Base-by-base conservation (phyloP, 2,113 vertebrate genomes). In the Gambusia affinis region DNA sequence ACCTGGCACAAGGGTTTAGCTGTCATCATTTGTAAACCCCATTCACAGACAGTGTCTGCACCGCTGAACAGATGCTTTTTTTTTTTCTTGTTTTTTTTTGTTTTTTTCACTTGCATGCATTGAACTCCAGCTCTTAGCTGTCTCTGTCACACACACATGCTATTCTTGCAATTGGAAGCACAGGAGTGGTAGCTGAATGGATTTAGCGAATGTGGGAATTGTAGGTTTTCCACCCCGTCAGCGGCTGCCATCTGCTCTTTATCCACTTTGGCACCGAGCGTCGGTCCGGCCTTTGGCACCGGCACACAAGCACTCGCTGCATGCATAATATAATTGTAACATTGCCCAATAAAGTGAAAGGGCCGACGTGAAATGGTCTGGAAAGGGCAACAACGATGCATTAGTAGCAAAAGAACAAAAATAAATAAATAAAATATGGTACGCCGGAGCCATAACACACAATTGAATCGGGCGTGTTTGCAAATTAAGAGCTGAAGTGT, bases 171-270 rank as follows among this genome's bases (percentile, higher is more conserved):
- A 85, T 70, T 79, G 76, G 73, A 80, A 72, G 81, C 76, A 78
- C 80, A 71, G 72, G 76, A 86, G 75, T 81, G 90, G 84, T 64
- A 72, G 74, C 73, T 88, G 87, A 91, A 90, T 86, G 70, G 82
- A 86, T 73, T 63, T 57, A 78, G 81, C 80, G 83, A 89, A 88
- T 88, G 87, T 89, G 87, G 88, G 89, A 91, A 87, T 76, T 67
- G 74, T 79, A 87, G 80, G 87, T 89, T 85, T 88, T 89, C 74
- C 85, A 78, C 84, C 76, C 73, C 69, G 87, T 89, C 88, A 85
- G 89, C 35, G 88, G 85, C 78, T 82, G 79, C 91, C 91, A 92
- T 92, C 91, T 92, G 91, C 89, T 91, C 90, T 91, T 85, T 89
- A 92, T 89, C 88, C 88, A 81, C 6, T 72, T 75, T 92, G 90